Evolutionary conservation across 2,888 invertebrate species (phyloP).

Genomic region (Acrobasis consociella): DNA sequence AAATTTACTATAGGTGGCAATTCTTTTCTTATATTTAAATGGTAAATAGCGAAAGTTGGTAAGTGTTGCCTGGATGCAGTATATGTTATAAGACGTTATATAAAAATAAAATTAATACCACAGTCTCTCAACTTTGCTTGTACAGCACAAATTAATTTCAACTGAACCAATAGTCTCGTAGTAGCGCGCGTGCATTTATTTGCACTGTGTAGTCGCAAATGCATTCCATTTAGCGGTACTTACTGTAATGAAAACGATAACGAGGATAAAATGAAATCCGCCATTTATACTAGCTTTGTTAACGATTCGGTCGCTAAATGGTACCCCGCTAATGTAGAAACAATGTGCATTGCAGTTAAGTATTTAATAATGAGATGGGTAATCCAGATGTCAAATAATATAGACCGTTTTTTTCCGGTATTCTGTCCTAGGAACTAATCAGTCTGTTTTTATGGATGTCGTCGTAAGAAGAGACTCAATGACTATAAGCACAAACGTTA

Average conservation of each 20-base stretch:
- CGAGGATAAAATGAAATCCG: slow-evolving; percentile 12
- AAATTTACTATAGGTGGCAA: too few relatives aligned
- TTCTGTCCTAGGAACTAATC: too few relatives aligned
- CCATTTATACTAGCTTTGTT: slow-evolving; percentile 6
- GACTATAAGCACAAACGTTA: too few relatives aligned
- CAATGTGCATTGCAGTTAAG: neutral
- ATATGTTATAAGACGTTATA: neutral
- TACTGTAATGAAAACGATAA: slow-evolving; percentile 19
- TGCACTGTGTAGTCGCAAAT: slow-evolving; percentile 12
- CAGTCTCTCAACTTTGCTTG: neutral
- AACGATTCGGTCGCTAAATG: slow-evolving; percentile 7
- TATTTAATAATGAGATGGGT: too few relatives aligned
- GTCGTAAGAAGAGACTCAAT: too few relatives aligned
- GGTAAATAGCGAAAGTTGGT: too few relatives aligned
- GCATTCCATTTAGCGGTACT: slow-evolving; percentile 15
- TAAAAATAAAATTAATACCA: neutral
- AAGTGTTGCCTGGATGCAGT: too few relatives aligned
- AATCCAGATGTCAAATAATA: too few relatives aligned
- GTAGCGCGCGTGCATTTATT: slow-evolving; percentile 4
- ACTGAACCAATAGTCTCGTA: slow-evolving; percentile 6
- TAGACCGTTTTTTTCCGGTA: too few relatives aligned
- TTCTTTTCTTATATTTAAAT: too few relatives aligned
- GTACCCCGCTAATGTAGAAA: neutral
- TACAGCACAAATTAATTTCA: neutral
- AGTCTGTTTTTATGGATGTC: too few relatives aligned